Evolutionary conservation across 1,140 invertebrate genomes (phyloP), one percentile per base, ranked within the genome.

Genomic region (Drosophila santomea): DNA sequence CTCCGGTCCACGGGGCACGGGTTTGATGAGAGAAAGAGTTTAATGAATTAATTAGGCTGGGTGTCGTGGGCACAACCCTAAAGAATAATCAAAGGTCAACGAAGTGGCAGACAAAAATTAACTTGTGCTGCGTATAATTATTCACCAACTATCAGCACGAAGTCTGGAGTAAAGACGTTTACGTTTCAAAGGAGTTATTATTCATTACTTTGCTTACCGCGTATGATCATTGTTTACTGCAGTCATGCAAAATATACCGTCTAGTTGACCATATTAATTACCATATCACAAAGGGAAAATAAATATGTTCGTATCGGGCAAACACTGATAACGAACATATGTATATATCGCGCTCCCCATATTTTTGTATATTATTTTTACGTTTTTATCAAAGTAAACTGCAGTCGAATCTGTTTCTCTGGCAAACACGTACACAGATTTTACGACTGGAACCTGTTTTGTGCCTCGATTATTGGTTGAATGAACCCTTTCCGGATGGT

Each of bases 401-500:
- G 73, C 73, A 67, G 72, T 67, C 43, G 48, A n/a, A 76, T 61
- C 69, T 54, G 56, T 60, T 68, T 77, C 63, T 56, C 50, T 35
- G 10, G 51, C 73, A 68, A 71, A 48, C 52, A 77, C 66, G 58
- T 61, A 78, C 63, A 56, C 76, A 74, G 78, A 86, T 74, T 81
- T 80, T 80, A 61, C 73, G 20, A 39, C 69, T 60, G 51, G 55
- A 88, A 89, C 75, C 79, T 83, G 83, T 89, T 88, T 76, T 59
- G 66, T 69, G 67, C 23, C 68, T 50, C 43, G 75, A 45, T 77
- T 83, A 79, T 68, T 89, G 84, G 83, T 88, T 88, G 83, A 88
- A 88, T 88, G 84, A 88, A 88, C 83, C 83, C 79, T 75, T 75
- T 79, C 80, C 80, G 71, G 75, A 43, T 75, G 39, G 62, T 43